Evolutionary conservation across 2,797 vertebrate genomes (phyloP), one percentile per base, ranked within the genome.

Genomic region (Otus scops): DNA sequence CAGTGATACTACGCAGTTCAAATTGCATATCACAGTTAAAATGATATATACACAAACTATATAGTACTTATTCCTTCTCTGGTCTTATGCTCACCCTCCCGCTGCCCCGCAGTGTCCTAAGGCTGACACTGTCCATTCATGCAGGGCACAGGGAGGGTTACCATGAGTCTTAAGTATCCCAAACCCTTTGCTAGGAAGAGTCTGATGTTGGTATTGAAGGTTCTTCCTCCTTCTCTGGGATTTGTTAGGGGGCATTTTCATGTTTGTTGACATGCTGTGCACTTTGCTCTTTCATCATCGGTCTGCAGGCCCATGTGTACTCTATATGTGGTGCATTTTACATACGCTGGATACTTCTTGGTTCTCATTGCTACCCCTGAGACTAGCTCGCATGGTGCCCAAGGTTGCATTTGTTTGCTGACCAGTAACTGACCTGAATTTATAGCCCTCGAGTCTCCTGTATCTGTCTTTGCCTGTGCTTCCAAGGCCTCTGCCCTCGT

Each of bases 391-490:
- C 22, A 23, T 7, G 10, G n/a, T 32, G 32, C 13, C 22, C 48
- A 84, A 34, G 21, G 20, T 10, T 83, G 21, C 13, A 32, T 70
- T 90, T 65, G 3, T 90, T 74, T 89, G 32, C 43, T 74, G n/a
- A 63, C 36, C 11, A 11, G 30, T 54, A 73, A 53, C 9, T 39
- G 28, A 20, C 28, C 9, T 20, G 0, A 53, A 1, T 57, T 39
- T 67, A 45, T 14, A 78, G 64, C 15, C n/a, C 20, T 47, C 0
- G 0, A 10, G 12, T 63, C 22, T 38, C 53, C 45, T 17, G 5
- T 54, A 60, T 74, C 26, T 74, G 26, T 30, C 23, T 85, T 76
- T 83, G 20, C n/a, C 27, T 70, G 28, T 56, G 18, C 18, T 77
- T 61, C 57, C 22, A 59, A 88, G 47, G 34, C 32, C 39, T 79